phyloP scores from a whole-genome alignment of 2,797 vertebrate species.

The Lates japonicus region DNA sequence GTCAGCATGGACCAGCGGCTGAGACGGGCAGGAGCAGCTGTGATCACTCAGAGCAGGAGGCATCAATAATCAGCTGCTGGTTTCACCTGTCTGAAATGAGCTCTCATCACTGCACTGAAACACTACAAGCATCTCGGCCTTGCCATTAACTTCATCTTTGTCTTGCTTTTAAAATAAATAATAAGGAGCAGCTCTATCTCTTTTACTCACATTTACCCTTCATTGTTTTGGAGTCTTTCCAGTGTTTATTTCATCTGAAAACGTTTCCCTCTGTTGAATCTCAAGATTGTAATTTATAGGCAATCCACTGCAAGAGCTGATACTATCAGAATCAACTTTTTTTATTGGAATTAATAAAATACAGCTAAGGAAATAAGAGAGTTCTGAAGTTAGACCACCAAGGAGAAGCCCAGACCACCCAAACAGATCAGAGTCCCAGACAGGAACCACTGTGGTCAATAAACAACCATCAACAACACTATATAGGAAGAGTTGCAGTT shows the following conservation, averaged over 20 bases:
- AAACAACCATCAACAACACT: slow-evolving; percentile 51
- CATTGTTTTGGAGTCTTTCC: slow-evolving; percentile 8
- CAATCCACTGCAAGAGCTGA: slow-evolving; percentile 9
- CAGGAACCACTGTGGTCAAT: slow-evolving; percentile 51
- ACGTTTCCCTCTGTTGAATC: slow-evolving; percentile 2
- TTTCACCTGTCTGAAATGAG: slow-evolving; percentile 37
- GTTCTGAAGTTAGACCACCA: slow-evolving; percentile 64
- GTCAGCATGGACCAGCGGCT: slow-evolving; percentile 21
- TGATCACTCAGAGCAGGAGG: slow-evolving; percentile 12
- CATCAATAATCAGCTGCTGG: slow-evolving; percentile 35
- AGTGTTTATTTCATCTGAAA: slow-evolving; percentile 22
- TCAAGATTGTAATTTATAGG: slow-evolving; percentile 23
- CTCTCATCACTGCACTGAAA: slow-evolving; percentile 21
- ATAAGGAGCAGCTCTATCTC: background rate
- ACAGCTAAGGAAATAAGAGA: slow-evolving; percentile 39
- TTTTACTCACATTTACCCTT: background rate
- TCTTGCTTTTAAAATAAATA: slow-evolving; percentile 26
- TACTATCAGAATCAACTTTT: slow-evolving; percentile 32
- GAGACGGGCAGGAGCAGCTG: slow-evolving; percentile 65
- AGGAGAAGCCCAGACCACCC: slow-evolving; percentile 76
- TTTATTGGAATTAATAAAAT: slow-evolving; percentile 49
- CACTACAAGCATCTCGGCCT: slow-evolving; percentile 23
- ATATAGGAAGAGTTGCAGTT: slow-evolving; percentile 36
- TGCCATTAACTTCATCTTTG: slow-evolving; percentile 8
- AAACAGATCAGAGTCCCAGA: slow-evolving; percentile 68